phyloP scores from a whole-genome alignment of 1,140 invertebrate genomes.

The Babylonia areolata region DNA sequence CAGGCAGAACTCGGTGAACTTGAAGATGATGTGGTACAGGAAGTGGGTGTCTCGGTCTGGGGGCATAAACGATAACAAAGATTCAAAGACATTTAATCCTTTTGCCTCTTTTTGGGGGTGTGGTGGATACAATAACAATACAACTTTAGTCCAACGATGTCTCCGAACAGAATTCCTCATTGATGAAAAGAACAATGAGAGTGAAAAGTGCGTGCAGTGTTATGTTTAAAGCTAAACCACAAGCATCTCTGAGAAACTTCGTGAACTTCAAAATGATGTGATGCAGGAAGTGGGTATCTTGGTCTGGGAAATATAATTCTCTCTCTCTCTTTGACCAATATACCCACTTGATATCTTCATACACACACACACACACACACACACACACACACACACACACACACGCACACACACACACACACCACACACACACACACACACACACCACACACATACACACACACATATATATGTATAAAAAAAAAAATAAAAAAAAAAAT shows the following conservation, averaged over 20 bases:
- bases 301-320: neutral
- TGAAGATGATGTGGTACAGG: conserved; percentile 63
- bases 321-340: neutral
- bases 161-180: too few species aligned
- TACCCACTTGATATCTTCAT: neutral
- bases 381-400: neutral
- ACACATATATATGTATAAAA: neutral
- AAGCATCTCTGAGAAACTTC: neutral
- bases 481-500: too few species aligned
- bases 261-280: neutral
- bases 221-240: too few species aligned
- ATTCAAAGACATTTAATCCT: too few species aligned
- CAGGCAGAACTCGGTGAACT: conserved; percentile 71
- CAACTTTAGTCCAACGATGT: too few species aligned
- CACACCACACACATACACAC: conserved; percentile 19
- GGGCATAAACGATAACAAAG: too few species aligned
- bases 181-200: too few species aligned
- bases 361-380: neutral
- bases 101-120: too few species aligned
- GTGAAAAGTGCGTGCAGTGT: too few species aligned
- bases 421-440: conserved; percentile 7
- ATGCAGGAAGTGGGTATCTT: too few species aligned
- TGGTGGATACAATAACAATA: too few species aligned
- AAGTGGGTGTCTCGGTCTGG: conserved; percentile 40
- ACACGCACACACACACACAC: neutral